Percentiles rank a stretch among this genome's conserved stretches.
Conservation (phyloP, 2,113 vertebrate species). For the Propithecus coquereli region DNA sequence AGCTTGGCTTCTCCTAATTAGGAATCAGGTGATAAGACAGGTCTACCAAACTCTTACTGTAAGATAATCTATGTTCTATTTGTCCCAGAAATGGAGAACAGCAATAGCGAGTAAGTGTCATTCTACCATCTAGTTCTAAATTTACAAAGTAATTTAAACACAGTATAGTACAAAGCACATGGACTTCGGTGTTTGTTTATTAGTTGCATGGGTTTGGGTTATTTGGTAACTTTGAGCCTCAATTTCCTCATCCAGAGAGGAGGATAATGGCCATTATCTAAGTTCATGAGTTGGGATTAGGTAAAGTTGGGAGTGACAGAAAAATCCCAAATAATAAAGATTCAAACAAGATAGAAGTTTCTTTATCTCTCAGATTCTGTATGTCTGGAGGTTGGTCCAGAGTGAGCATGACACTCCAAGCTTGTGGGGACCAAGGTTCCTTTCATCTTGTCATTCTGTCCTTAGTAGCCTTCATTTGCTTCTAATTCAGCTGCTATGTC, state of each 20-base stretch:
- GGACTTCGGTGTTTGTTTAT: neutral
- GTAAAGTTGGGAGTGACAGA: neutral
- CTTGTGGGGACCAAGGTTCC: neutral
- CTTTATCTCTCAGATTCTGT: neutral
- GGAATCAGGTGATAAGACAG: neutral
- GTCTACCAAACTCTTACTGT: neutral
- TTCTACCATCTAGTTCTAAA: neutral
- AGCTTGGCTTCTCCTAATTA: neutral
- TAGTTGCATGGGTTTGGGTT: neutral
- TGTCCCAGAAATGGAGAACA: neutral
- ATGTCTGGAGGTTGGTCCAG: neutral
- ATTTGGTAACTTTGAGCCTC: neutral
- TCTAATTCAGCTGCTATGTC: neutral
- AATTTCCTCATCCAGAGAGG: neutral
- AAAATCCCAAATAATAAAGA: neutral
- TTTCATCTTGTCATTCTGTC: neutral
- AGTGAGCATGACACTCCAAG: neutral
- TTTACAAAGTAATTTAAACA: neutral
- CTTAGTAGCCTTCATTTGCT: neutral
- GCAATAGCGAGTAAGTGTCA: neutral
- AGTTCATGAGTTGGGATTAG: neutral
- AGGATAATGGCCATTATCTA: neutral
- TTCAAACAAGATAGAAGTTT: neutral
- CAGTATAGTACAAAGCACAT: neutral
- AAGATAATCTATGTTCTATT: neutral